These are phyloP conservation scores for Leptinotarsa rubiginosa DNA, from an alignment of 2,888 invertebrate species.

Conservation along the genomic window DNA sequence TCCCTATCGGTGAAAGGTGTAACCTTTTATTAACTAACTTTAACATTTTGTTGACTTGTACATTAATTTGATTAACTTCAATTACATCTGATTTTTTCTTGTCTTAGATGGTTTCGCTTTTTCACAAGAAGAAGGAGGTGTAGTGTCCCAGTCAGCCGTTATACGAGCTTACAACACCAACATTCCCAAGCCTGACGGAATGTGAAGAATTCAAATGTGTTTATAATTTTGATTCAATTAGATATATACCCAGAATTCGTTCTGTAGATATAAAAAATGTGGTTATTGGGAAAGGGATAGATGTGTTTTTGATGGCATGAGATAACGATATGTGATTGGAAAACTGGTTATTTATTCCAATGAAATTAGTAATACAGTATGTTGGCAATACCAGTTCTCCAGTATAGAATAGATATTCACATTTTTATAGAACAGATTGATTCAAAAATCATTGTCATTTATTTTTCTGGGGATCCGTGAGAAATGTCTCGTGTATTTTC, in stretches of 20 bases:
- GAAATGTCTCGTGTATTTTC: too few relatives aligned
- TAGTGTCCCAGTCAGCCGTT: constrained; percentile 92
- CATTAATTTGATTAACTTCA: not conserved
- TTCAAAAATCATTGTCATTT: too few relatives aligned
- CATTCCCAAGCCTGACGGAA: constrained; percentile 81
- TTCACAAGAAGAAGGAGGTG: constrained; percentile 98
- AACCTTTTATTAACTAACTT: too few relatives aligned
- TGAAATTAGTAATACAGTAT: too few relatives aligned
- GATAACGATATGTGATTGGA: not conserved
- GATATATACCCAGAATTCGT: not conserved
- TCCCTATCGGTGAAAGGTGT: too few relatives aligned
- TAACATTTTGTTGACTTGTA: too few relatives aligned
- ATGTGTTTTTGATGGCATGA: not conserved
- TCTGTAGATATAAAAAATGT: not conserved
- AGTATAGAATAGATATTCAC: too few relatives aligned
- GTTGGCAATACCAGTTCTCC: too few relatives aligned
- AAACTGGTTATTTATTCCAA: too few relatives aligned
- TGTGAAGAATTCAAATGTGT: constrained; percentile 44
- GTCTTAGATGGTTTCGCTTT: constrained; percentile 96
- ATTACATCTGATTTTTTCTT: not conserved
- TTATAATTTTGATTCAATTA: constrained; percentile 1
- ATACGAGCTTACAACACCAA: constrained; percentile 97
- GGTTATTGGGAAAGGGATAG: not conserved
- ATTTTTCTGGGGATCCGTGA: too few relatives aligned
- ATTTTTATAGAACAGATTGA: too few relatives aligned